Conservation (phyloP, 1,140 invertebrate species). For the Leptonema lineaticorne region DNA sequence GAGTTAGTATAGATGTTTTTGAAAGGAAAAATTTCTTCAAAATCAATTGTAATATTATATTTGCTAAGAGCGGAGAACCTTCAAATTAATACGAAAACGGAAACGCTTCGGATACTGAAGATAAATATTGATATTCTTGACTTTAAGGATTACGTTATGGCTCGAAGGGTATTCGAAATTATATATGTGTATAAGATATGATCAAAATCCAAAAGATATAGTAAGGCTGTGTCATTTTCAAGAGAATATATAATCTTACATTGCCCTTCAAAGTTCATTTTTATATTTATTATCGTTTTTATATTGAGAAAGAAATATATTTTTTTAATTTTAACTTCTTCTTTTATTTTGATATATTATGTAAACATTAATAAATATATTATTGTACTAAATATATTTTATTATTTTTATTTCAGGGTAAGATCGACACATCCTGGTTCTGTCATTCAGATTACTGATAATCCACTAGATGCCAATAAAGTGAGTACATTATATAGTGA, state of each 20-base stretch:
- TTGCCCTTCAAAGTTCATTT: no score
- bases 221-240: no score
- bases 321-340: no score
- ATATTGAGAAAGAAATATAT: no score
- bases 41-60: no score
- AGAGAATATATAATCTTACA: no score
- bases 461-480: conserved; percentile 92
- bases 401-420: conserved; percentile 66
- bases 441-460: conserved; percentile 93
- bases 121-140: conserved; percentile 10
- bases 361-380: neutral
- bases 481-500: conserved; percentile 55
- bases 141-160: neutral
- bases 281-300: no score
- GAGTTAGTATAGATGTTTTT: no score
- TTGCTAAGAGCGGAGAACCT: no score
- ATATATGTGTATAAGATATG: neutral
- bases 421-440: conserved; percentile 93
- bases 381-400: neutral
- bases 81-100: conserved; percentile 3
- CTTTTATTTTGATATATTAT: neutral
- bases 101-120: neutral
- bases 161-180: neutral
- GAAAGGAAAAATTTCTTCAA: no score
- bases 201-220: neutral